Evolutionary conservation across 2,888 invertebrate genomes (phyloP).

Genomic region (Calameuta pallipes): DNA sequence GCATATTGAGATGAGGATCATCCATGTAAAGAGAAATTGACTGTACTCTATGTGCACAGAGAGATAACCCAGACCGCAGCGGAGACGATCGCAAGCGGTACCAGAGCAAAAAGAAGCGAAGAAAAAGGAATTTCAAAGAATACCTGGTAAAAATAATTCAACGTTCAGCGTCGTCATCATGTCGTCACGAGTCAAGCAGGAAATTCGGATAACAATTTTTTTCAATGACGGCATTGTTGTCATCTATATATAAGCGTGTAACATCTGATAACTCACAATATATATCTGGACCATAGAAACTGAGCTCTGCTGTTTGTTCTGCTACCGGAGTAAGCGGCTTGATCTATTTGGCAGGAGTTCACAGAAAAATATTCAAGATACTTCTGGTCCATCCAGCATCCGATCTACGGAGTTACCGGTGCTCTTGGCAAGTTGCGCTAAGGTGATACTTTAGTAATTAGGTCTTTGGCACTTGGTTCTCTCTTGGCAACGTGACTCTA

Average conservation of each 20-base stretch:
- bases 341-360: neutral
- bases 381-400: neutral
- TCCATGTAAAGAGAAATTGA: neutral
- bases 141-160: neutral
- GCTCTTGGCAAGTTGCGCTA: neutral
- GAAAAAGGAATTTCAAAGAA: neutral
- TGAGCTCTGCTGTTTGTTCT: neutral
- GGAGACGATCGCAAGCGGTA: neutral
- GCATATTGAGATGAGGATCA: neutral
- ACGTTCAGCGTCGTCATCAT: conserved; percentile 57
- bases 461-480: neutral
- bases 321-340: neutral
- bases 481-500: neutral
- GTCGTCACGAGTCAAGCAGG: conserved; percentile 75
- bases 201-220: conserved; percentile 77
- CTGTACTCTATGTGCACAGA: neutral
- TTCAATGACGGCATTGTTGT: conserved; percentile 75
- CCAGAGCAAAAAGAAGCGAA: neutral
- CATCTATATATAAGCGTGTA: conserved; percentile 70
- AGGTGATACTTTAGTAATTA: neutral
- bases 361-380: neutral
- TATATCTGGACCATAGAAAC: neutral
- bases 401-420: neutral
- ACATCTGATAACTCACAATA: neutral
- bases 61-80: neutral